These are phyloP conservation scores for Dendroctonus valens DNA, from an alignment of 1,140 invertebrate species.

Conservation along the genomic window DNA sequence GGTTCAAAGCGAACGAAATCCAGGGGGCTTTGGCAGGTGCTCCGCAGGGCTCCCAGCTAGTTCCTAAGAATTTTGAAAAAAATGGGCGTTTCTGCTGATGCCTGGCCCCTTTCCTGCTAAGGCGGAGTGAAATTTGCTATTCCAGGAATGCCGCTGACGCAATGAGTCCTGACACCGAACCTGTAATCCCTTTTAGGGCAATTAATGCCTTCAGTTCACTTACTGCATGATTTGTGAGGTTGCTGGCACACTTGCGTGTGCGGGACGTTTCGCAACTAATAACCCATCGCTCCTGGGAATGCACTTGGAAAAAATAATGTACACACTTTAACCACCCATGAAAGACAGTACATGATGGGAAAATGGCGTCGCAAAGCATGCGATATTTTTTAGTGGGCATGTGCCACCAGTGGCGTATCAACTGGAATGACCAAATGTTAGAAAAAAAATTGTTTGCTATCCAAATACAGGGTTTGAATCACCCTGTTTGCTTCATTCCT, in stretches of 20 bases:
- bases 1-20: too few species aligned
- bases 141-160: slow-evolving; percentile 4
- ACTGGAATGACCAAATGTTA: too few species aligned
- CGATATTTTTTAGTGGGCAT: too few species aligned
- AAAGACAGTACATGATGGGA: slow-evolving; percentile 26
- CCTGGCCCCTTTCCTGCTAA: too few species aligned
- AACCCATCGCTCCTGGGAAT: slow-evolving; percentile 35
- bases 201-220: slow-evolving; percentile 29
- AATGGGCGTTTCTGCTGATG: background rate
- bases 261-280: slow-evolving; percentile 38
- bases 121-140: background rate
- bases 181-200: background rate
- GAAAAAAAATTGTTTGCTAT: too few species aligned
- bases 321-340: slow-evolving; percentile 39
- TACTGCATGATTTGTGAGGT: slow-evolving; percentile 42
- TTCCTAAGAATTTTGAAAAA: too few species aligned
- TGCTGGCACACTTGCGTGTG: slow-evolving; percentile 47
- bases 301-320: slow-evolving; percentile 29
- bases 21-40: too few species aligned
- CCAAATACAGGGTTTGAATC: too few species aligned
- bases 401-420: too few species aligned
- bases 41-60: background rate
- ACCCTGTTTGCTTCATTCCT: too few species aligned
- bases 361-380: background rate
- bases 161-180: background rate